Evolutionary conservation across 2,113 vertebrate genomes (phyloP).

Genomic region (Microtus oregoni): DNA sequence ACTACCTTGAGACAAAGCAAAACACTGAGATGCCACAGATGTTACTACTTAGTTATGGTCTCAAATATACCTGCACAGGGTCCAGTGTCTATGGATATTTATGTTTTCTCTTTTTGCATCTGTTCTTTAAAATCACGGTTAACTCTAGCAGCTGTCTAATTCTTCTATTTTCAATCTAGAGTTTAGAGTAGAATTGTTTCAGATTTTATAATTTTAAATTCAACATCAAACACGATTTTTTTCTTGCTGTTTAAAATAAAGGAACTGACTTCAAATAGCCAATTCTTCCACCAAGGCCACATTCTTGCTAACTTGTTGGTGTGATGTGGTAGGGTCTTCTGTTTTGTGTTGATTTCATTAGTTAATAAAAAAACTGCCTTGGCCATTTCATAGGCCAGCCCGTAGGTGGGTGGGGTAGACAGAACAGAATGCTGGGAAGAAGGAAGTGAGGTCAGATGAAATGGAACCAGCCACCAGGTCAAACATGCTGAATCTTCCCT

Average conservation of each 20-base stretch:
- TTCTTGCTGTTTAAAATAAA: neutral
- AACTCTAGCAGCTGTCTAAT: neutral
- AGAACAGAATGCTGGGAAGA: too few relatives aligned
- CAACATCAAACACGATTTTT: neutral
- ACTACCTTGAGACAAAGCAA: neutral
- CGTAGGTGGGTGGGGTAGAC: too few relatives aligned
- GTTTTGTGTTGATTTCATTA: too few relatives aligned
- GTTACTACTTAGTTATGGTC: neutral
- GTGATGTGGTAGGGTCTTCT: too few relatives aligned
- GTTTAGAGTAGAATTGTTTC: neutral
- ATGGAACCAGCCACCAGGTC: too few relatives aligned
- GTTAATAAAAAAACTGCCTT: too few relatives aligned
- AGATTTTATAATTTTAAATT: slow-evolving; percentile 28
- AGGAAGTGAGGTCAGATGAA: too few relatives aligned
- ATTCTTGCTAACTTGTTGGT: neutral
- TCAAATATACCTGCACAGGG: neutral
- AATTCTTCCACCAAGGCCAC: neutral
- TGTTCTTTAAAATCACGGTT: neutral
- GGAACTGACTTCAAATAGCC: neutral
- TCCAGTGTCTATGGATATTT: neutral
- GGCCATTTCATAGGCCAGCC: too few relatives aligned
- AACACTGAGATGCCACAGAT: neutral
- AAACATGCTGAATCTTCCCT: too few relatives aligned
- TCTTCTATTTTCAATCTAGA: neutral
- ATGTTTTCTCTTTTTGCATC: neutral